A percentile compares a stretch with the other conserved stretches of the same genome.
Conservation (phyloP, 2,797 vertebrate genomes). For the Xenopus petersii region DNA sequence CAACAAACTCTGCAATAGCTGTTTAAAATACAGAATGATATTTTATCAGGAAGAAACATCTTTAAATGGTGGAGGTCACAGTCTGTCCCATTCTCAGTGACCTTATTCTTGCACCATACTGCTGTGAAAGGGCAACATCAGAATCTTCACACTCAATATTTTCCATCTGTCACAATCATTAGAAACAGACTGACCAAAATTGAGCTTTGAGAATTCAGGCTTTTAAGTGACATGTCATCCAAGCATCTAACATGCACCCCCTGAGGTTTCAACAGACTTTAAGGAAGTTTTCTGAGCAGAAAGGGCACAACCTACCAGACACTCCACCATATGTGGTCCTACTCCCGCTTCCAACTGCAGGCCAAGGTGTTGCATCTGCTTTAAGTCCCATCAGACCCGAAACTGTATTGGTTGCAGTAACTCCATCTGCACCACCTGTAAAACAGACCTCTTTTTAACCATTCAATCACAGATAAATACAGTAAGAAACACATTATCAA, state of each 20-base stretch:
- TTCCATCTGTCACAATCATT: slow-evolving; percentile 74
- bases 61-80: slow-evolving; percentile 50
- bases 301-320: slow-evolving; percentile 78
- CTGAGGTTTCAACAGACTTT: slow-evolving; percentile 57
- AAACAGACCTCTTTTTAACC: slow-evolving; percentile 6
- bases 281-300: slow-evolving; percentile 58
- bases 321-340: slow-evolving; percentile 80
- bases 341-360: slow-evolving; percentile 66
- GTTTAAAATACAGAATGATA: slow-evolving; percentile 51
- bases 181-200: slow-evolving; percentile 65
- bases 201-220: slow-evolving; percentile 56
- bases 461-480: too few species aligned
- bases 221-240: slow-evolving; percentile 52
- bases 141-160: slow-evolving; percentile 69
- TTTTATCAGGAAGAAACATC: slow-evolving; percentile 59
- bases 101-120: slow-evolving; percentile 50
- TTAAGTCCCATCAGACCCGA: slow-evolving; percentile 82
- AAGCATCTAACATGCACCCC: slow-evolving; percentile 55
- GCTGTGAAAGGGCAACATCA: slow-evolving; percentile 62
- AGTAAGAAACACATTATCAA: neutral
- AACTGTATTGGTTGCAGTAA: slow-evolving; percentile 89
- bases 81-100: slow-evolving; percentile 50
- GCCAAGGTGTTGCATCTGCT: slow-evolving; percentile 77
- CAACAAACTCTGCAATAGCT: slow-evolving; percentile 37
- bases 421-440: slow-evolving; percentile 83